Base-by-base conservation (phyloP, 2,113 vertebrate species). In the Melanocharis versteri region DNA sequence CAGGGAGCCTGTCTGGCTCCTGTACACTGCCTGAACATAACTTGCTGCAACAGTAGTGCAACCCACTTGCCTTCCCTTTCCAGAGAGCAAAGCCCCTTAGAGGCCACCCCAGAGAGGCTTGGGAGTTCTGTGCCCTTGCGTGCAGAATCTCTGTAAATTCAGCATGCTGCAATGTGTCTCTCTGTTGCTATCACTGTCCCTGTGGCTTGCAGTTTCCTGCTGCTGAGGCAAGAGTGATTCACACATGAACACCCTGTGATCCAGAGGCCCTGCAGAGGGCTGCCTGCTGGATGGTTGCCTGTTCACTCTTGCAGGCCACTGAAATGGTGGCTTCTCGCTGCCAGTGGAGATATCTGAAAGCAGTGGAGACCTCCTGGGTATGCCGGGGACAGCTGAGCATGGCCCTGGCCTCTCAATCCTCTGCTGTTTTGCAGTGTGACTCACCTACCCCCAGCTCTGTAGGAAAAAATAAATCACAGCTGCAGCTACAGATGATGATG, bases 61-160 rank as follows among this genome's bases (percentile, higher is more conserved):
- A 21, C 13, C 3, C 44, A 50, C 9, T 10, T 0, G 0, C 15
- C 27, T 53, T 68, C 17, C 5, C 4, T 7, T 73, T 78, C 7
- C 31, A 35, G 39, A 40, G 7, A 37, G 11, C 27, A 85, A 37
- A 69, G 21, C 2, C 31, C 26, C 22, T 35, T 13, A 56, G 23
- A 57, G 11, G 12, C 26, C 3, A 3, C 5, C 7, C 21, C 9
- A 40, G 30, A 60, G 28, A 33, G 5, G 8, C 50, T 33, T 53
- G 33, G 8, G 33, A 68, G 21, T 15, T 47, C 37, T 57, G 12
- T n/a, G 45, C 15, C 5, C 1, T 30, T 78, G 30, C 10, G 7
- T 13, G 13, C 11, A 57, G 39, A 53, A 15, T 13, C 3, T 57
- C 60, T 71, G 22, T 68, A 78, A 81, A 78, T 82, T 7, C 1